phyloP scores from a whole-genome alignment of 2,797 vertebrate species.

The Sebastes hubbsi region DNA sequence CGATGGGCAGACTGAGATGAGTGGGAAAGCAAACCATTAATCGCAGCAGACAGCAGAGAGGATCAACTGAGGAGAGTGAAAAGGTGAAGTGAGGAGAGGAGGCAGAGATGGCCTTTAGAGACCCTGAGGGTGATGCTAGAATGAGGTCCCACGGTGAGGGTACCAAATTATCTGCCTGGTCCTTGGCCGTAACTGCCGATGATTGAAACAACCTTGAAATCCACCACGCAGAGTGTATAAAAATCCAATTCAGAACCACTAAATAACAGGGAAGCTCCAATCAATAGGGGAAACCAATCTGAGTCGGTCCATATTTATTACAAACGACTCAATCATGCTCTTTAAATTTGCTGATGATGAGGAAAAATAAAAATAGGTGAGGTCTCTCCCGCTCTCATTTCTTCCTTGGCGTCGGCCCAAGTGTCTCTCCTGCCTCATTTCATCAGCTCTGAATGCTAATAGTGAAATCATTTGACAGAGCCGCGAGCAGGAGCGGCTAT shows the following conservation, averaged over 20 bases:
- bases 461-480: slow-evolving; percentile 20
- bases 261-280: not conserved
- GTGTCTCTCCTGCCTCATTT: slow-evolving; percentile 21
- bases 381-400: not conserved
- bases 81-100: not conserved
- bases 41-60: slow-evolving; percentile 18
- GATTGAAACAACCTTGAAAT: slow-evolving; percentile 24
- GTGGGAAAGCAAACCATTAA: slow-evolving; percentile 33
- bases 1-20: not conserved
- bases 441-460: slow-evolving; percentile 10
- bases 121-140: slow-evolving; percentile 18
- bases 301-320: not conserved
- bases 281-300: not conserved
- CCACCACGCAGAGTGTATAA: not conserved
- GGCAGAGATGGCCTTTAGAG: slow-evolving; percentile 6
- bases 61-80: slow-evolving; percentile 10
- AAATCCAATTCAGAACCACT: not conserved
- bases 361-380: not conserved
- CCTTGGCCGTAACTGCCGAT: not conserved
- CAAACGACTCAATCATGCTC: not conserved
- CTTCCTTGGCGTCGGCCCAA: slow-evolving; percentile 8
- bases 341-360: slow-evolving; percentile 10
- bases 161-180: not conserved
- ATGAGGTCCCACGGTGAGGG: slow-evolving; percentile 6
- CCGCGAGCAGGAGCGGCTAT: slow-evolving; percentile 20